phyloP scores from a whole-genome alignment of 2,888 invertebrate genomes.

The Tiliacea citrago region DNA sequence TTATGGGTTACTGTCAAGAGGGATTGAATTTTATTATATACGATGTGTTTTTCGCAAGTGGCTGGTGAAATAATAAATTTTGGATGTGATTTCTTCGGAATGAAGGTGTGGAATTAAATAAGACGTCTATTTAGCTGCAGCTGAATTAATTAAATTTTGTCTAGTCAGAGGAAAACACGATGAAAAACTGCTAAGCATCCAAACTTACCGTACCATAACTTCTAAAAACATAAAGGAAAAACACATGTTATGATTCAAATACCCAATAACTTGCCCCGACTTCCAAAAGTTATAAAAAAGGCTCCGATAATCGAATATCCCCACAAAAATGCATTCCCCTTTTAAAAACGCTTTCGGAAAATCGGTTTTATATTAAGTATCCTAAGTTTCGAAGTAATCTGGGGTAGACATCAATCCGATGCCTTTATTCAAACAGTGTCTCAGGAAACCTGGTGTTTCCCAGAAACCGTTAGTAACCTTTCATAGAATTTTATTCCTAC shows the following conservation, averaged over 20 bases:
- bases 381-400: conserved; percentile 56
- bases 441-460: conserved; percentile 36
- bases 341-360: conserved; percentile 39
- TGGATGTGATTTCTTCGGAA: conserved; percentile 4
- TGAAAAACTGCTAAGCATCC: not conserved
- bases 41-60: conserved; percentile 53
- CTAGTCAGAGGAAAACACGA: too few relatives aligned
- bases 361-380: conserved; percentile 47
- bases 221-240: not conserved
- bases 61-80: conserved; percentile 15
- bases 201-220: not conserved
- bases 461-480: conserved; percentile 19
- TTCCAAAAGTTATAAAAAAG: conserved; percentile 26
- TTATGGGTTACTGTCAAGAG: conserved; percentile 66
- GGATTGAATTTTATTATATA: conserved; percentile 69
- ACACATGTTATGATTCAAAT: conserved; percentile 9
- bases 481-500: conserved; percentile 48
- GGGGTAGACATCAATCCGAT: conserved; percentile 52
- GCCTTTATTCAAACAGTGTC: conserved; percentile 50
- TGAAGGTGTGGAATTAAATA: not conserved
- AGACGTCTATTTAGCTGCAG: not conserved
- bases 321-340: conserved; percentile 32
- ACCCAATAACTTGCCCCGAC: conserved; percentile 8
- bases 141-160: too few relatives aligned
- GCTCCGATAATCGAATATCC: conserved; percentile 22